Evolutionary conservation across 2,888 invertebrate genomes (phyloP).

Genomic region (Alsophila aescularia): DNA sequence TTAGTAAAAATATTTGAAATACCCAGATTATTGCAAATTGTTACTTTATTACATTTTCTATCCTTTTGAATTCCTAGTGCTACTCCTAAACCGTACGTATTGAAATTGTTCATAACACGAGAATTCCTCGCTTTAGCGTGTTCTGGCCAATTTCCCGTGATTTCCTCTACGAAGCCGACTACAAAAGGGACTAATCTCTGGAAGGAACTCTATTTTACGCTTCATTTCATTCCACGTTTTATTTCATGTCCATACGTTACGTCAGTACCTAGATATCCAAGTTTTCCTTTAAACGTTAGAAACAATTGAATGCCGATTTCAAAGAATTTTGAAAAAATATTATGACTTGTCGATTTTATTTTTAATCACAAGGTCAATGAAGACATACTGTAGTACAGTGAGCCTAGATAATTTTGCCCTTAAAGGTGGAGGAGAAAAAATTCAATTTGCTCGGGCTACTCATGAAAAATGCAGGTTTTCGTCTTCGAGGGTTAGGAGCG

Average conservation of each 20-base stretch:
- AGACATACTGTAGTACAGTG: too few species aligned
- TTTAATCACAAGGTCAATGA: too few species aligned
- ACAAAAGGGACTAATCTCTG: slow-evolving; percentile 75
- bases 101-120: slow-evolving; percentile 20
- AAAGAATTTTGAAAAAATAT: too few species aligned
- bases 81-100: slow-evolving; percentile 1
- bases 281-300: neutral
- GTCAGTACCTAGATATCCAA: neutral
- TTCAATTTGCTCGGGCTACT: too few species aligned
- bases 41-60: neutral
- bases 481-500: too few species aligned
- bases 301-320: too few species aligned
- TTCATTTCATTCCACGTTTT: slow-evolving; percentile 65
- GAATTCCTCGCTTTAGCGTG: slow-evolving; percentile 39
- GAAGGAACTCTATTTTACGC: slow-evolving; percentile 75
- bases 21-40: too few species aligned
- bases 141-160: slow-evolving; percentile 75
- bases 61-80: neutral
- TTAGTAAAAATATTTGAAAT: too few species aligned
- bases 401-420: too few species aligned
- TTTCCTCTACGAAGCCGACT: slow-evolving; percentile 59
- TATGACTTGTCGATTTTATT: too few species aligned
- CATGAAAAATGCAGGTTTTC: too few species aligned
- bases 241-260: slow-evolving; percentile 49
- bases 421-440: too few species aligned